phyloP scores from a whole-genome alignment of 2,113 vertebrate species.

The Scomber scombrus region DNA sequence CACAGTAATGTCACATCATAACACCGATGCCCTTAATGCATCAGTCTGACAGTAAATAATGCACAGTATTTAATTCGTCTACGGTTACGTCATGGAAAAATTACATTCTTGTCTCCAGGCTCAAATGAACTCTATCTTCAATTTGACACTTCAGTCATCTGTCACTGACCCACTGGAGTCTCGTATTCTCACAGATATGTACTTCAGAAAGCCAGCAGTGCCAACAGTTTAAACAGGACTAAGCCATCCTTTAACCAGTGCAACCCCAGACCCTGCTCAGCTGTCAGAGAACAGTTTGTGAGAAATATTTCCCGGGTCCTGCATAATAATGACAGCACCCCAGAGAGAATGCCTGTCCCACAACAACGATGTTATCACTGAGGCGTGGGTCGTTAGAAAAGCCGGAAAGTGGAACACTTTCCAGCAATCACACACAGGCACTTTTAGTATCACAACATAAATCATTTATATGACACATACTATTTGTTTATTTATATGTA shows the following conservation, averaged over 20 bases:
- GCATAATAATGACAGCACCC: conserved; percentile 55
- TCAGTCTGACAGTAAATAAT: not conserved
- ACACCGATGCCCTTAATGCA: conserved; percentile 19
- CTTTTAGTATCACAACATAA: conserved; percentile 22
- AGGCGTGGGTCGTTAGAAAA: conserved; percentile 41
- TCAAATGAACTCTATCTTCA: not conserved
- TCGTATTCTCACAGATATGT: conserved; percentile 6
- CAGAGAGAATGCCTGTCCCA: conserved; percentile 40
- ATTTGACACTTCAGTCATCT: conserved; percentile 29
- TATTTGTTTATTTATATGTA: not conserved
- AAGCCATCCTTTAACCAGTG: conserved; percentile 9
- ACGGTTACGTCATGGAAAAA: conserved; percentile 24
- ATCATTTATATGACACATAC: not conserved
- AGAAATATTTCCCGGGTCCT: conserved; percentile 36
- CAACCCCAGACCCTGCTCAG: conserved; percentile 25
- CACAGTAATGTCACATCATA: conserved; percentile 36
- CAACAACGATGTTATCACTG: conserved; percentile 41
- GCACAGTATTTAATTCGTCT: not conserved
- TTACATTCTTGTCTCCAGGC: not conserved
- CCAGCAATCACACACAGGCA: conserved; percentile 41
- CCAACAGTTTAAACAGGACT: conserved; percentile 12
- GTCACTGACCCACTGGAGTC: conserved; percentile 4
- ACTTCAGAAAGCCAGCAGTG: not conserved
- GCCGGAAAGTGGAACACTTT: conserved; percentile 47
- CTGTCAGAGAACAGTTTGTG: conserved; percentile 36